Conservation (phyloP, 2,113 vertebrate species). For the Nycticorax nycticorax region DNA sequence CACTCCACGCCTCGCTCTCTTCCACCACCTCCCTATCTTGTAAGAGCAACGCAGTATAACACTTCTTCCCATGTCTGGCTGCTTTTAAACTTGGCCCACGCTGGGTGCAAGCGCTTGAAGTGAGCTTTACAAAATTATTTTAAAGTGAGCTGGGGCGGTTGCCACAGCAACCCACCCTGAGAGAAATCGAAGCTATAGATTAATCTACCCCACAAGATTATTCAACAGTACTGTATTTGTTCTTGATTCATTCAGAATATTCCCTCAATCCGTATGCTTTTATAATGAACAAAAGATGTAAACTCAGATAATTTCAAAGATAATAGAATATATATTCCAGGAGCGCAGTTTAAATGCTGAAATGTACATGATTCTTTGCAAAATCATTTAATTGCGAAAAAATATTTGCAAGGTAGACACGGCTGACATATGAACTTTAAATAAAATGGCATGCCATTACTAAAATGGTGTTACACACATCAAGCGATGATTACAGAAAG, state of each 20-base stretch:
- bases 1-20: conserved; percentile 25
- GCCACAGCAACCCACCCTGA: conserved; percentile 83
- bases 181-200: conserved; percentile 80
- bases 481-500: conserved; percentile 4
- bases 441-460: conserved; percentile 37
- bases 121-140: conserved; percentile 81
- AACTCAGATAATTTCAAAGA: conserved; percentile 64
- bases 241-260: conserved; percentile 74
- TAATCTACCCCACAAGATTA: conserved; percentile 81
- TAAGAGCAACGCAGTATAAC: conserved; percentile 69
- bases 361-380: background rate
- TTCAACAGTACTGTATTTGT: conserved; percentile 75
- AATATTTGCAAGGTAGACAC: conserved; percentile 36
- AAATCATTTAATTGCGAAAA: conserved; percentile 49
- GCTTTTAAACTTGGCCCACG: conserved; percentile 82
- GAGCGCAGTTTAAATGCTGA: conserved; percentile 39
- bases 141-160: conserved; percentile 80
- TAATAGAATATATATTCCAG: conserved; percentile 45
- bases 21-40: conserved; percentile 63
- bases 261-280: conserved; percentile 68
- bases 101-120: conserved; percentile 81
- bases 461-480: conserved; percentile 38
- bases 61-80: conserved; percentile 76
- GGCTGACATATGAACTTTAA: conserved; percentile 30
- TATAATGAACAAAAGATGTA: conserved; percentile 58